Evolutionary conservation across 2,888 invertebrate genomes (phyloP).

Genomic region (Chrysodeixis includens): DNA sequence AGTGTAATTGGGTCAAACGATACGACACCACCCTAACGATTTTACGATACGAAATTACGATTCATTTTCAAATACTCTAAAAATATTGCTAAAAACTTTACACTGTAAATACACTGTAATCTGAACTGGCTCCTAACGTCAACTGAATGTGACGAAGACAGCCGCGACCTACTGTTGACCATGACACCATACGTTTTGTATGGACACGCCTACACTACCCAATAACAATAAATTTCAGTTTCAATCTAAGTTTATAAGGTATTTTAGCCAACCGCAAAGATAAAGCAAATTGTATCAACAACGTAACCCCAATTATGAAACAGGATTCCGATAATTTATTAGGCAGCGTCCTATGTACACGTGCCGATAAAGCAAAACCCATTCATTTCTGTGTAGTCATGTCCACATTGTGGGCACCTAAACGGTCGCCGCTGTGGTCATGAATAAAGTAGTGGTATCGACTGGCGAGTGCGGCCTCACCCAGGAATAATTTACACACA

Average conservation of each 20-base stretch:
- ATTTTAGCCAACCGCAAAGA: slow-evolving; percentile 15
- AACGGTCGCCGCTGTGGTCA: slow-evolving; percentile 79
- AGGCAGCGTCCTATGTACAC: slow-evolving; percentile 24
- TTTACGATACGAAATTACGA: slow-evolving; percentile 35
- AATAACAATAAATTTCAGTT: slow-evolving; percentile 32
- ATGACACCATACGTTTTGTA: slow-evolving; percentile 67
- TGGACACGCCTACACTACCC: slow-evolving; percentile 65
- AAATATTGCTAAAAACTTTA: not conserved
- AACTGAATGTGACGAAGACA: slow-evolving; percentile 72
- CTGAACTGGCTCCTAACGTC: slow-evolving; percentile 57
- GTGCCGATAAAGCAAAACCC: slow-evolving; percentile 41
- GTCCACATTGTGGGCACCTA: slow-evolving; percentile 72
- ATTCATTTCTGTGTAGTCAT: slow-evolving; percentile 59
- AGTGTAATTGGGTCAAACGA: slow-evolving; percentile 59
- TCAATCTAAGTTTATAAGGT: slow-evolving; percentile 1
- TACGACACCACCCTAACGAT: slow-evolving; percentile 44
- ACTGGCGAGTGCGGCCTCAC: slow-evolving; percentile 77
- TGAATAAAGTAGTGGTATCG: slow-evolving; percentile 87
- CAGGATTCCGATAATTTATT: slow-evolving; percentile 17
- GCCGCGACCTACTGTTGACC: slow-evolving; percentile 60
- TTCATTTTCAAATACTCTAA: slow-evolving; percentile 29
- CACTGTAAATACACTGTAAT: slow-evolving; percentile 48
- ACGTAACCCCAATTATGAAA: slow-evolving; percentile 19
- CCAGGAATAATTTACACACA: slow-evolving; percentile 84
- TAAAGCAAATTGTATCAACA: slow-evolving; percentile 4